phyloP scores from a whole-genome alignment of 2,113 vertebrate species.

The Anas platyrhynchos region DNA sequence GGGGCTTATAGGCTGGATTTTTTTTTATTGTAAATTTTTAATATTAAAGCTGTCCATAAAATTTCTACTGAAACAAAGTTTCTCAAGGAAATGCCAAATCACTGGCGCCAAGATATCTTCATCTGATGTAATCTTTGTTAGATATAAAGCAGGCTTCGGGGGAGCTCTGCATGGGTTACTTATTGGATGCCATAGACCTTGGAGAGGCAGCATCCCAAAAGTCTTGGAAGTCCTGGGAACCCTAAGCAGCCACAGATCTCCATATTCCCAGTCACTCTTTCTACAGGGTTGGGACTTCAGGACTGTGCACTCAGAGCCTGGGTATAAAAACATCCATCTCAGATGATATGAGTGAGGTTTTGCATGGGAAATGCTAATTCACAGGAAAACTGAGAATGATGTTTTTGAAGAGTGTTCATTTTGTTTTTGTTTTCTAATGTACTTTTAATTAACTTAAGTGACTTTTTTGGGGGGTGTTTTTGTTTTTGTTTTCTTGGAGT shows the following conservation, averaged over 20 bases:
- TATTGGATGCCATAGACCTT: fast-evolving
- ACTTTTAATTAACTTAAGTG: neutral
- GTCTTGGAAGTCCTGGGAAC: neutral
- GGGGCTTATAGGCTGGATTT: neutral
- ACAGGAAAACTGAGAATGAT: neutral
- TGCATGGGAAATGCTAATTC: neutral
- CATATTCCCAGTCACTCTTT: neutral
- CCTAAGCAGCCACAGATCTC: neutral
- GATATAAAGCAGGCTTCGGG: neutral
- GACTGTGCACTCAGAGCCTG: neutral
- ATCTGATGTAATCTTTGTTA: neutral
- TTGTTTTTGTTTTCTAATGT: neutral
- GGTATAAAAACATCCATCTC: neutral
- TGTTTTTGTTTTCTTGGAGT: fast-evolving
- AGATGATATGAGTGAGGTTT: neutral
- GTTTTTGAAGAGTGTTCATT: neutral
- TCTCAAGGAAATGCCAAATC: neutral
- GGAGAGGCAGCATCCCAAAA: neutral
- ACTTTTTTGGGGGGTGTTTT: neutral
- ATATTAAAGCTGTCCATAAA: neutral
- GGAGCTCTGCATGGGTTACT: fast-evolving
- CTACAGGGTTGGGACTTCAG: neutral
- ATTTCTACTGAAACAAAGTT: neutral
- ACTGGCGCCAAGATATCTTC: neutral
- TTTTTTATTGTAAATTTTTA: neutral